Evolutionary conservation across 1,140 invertebrate species (phyloP).

Genomic region (Anoplolepis gracilipes): DNA sequence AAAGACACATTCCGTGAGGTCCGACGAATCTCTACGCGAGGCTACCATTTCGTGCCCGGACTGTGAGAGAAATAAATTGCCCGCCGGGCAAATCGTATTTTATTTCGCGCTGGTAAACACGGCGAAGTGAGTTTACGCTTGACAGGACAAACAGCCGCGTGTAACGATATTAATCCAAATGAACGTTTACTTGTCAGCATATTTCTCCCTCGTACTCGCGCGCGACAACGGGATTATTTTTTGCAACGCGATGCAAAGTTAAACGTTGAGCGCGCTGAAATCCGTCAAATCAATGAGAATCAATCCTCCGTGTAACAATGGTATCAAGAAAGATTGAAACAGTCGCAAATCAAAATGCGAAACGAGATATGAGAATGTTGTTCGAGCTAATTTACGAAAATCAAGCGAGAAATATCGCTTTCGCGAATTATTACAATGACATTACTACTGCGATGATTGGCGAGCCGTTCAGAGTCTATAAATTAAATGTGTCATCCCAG

Average conservation of each 20-base stretch:
- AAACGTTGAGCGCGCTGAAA: slow-evolving; percentile 37
- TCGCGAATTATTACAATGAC: background rate
- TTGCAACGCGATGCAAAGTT: slow-evolving; percentile 18
- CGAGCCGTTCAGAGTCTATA: background rate
- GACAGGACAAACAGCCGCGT: slow-evolving; percentile 71
- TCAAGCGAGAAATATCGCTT: background rate
- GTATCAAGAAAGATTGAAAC: background rate
- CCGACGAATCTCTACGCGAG: slow-evolving; percentile 47
- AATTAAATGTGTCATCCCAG: slow-evolving; percentile 47
- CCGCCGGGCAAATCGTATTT: slow-evolving; percentile 68
- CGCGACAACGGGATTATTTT: slow-evolving; percentile 44
- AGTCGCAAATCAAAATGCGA: slow-evolving; percentile 3
- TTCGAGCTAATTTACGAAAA: slow-evolving; percentile 14
- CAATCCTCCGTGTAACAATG: slow-evolving; percentile 2
- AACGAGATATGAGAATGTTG: background rate
- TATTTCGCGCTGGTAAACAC: slow-evolving; percentile 73
- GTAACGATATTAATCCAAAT: slow-evolving; percentile 75
- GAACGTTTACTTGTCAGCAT: slow-evolving; percentile 69
- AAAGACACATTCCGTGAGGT: slow-evolving; percentile 42
- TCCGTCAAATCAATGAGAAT: slow-evolving; percentile 24
- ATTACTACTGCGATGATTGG: slow-evolving; percentile 8
- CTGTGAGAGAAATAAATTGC: slow-evolving; percentile 67
- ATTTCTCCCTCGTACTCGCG: slow-evolving; percentile 61
- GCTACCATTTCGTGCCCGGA: slow-evolving; percentile 41
- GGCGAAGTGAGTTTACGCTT: slow-evolving; percentile 67